Evolutionary conservation across 2,113 vertebrate species (phyloP), one percentile per base, ranked within the genome.

Genomic region (Candoia aspera): DNA sequence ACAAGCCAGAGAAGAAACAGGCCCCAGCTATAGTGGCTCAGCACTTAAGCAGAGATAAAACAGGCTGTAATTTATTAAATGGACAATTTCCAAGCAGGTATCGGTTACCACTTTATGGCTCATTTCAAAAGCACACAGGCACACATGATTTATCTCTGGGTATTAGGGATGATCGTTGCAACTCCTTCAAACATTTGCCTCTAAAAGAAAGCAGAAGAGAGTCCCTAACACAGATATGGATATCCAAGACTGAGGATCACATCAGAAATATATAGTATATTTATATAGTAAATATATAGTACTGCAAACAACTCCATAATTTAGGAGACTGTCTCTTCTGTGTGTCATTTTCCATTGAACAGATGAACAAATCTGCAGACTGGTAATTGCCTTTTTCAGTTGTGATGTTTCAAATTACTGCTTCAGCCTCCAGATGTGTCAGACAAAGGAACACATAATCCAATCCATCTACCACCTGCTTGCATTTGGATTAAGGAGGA

Each of bases 1-100:
- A 86, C 59, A 5, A 68, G 73, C 29, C 0, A 93, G 92, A 96
- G 90, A 94, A 73, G 93, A 91, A 95, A 46, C 93, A 96, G 96
- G 87, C 84, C 21, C 79, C 0, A 8, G 0, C 79, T 0, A 1
- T 6, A 68, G 11, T 91, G 57, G 91, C 92, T 96, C 95, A 95
- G 90, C 95, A 84, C 94, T 9, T 92, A 62, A 3, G 86, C 0
- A 46, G 64, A 3, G 92, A 95, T 84, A 94, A 93, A 87, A 26
- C 93, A 92, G 68, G 33, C 93, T 46, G 46, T 88, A 94, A 57
- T 91, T 93, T 73, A 96, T 91, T 68, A 21, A 93, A 94, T 87
- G 94, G 85, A 19, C 68, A 4, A 59, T 29, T 4, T n/a, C 10
- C 62, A 57, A 8, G 89, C 49, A 0, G 1, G 54, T 94, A 84